Percentiles rank a stretch among this genome's conserved stretches.
Conservation (phyloP, 1,140 invertebrate species). For the Cydia splendana region DNA sequence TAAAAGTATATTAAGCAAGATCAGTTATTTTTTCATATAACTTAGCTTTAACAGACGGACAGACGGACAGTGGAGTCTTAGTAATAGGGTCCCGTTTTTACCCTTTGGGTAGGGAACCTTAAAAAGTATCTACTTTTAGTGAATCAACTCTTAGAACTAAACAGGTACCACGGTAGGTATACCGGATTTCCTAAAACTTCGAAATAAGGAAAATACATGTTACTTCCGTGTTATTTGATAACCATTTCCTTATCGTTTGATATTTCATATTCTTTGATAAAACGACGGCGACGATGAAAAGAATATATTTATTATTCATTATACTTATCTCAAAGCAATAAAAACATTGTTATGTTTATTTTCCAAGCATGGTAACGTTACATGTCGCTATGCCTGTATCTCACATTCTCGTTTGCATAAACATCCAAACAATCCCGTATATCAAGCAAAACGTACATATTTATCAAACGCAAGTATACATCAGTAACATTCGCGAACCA, state of each 20-base stretch:
- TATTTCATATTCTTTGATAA: not conserved
- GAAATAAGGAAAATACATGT: not conserved
- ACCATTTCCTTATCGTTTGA: not conserved
- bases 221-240: not conserved
- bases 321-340: not conserved
- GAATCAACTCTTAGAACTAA: no score
- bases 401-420: constrained; percentile 26
- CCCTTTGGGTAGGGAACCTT: no score
- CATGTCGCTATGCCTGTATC: constrained; percentile 11
- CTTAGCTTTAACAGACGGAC: no score
- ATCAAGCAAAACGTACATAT: constrained; percentile 30
- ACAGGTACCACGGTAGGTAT: no score
- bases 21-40: no score
- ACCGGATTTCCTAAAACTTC: not conserved
- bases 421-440: constrained; percentile 29
- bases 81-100: no score
- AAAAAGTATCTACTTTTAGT: no score
- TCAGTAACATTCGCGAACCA: constrained; percentile 58
- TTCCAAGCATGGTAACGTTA: not conserved
- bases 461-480: constrained; percentile 42
- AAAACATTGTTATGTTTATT: not conserved
- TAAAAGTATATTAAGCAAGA: no score
- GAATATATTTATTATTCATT: not conserved
- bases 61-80: no score
- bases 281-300: not conserved